Base-by-base conservation (phyloP, 2,797 vertebrate species). In the Balearica regulorum region DNA sequence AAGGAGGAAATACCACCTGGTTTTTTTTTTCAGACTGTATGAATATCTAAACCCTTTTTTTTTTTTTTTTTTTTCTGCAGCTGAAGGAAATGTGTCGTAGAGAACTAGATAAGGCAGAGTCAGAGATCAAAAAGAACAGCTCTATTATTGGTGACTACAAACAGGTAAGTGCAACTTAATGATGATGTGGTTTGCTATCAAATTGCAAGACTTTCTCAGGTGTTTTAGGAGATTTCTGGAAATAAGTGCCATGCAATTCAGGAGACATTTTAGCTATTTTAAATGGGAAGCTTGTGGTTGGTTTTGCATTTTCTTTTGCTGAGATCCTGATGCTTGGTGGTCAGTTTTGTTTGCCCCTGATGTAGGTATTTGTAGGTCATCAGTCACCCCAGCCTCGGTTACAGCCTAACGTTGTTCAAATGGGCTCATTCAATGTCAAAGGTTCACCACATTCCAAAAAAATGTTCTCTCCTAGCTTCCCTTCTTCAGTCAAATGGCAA, bases 111-210 rank as follows among this genome's bases (percentile, higher is more conserved):
- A 99, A 99, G 87, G 99, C 99, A 4, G 99, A 99, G 97, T 99
- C 98, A 0, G 99, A 99, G 97, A 99, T 99, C 83, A 99, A 98
- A 98, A 99, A 99, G 98, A 99, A 99, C 77, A 99, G 99, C 78
- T 99, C 99, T 49, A 99, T 99, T 95, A 99, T 99, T 44, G 99
- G 99, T 58, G 99, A 99, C 97, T 99, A 99, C 96, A 99, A 99
- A 96, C 99, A 99, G 99, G 99, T 99, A 91, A 90, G 97, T 69
- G 29, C 86, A 93, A 18, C 71, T 92, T 58, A 17, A 53, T 55
- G 49, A 29, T 48, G 54, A 49, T 72, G 77, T 51, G 29, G 18
- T 71, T 72, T 62, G 37, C 68, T 89, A 4, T 33, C 16, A 6
- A 26, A 69, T 20, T 29, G 31, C 39, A 76, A 48, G 53, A 17